Percentiles rank a stretch among this genome's conserved stretches.
Evolutionary conservation across 2,113 vertebrate genomes (phyloP).

Genomic region (Heteronetta atricapilla): DNA sequence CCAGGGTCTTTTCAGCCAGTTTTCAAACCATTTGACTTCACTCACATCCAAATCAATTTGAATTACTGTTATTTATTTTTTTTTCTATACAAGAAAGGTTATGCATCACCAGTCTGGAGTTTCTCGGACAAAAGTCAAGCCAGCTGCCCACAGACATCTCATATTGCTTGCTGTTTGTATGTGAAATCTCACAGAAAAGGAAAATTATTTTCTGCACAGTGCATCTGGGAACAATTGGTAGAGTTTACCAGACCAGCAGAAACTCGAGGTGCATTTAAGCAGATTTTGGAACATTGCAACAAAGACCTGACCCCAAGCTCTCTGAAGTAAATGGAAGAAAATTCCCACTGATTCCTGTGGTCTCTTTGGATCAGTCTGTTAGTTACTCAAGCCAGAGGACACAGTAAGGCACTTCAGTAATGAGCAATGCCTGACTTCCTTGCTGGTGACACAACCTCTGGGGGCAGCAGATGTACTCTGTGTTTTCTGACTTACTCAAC

Average conservation of each 20-base stretch:
- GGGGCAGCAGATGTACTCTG: neutral
- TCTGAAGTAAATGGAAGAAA: neutral
- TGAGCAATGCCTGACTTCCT: conserved; percentile 38
- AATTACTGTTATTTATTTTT: neutral
- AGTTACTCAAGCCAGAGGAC: neutral
- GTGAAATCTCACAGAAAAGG: conserved; percentile 17
- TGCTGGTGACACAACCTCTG: neutral
- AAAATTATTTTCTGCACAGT: conserved; percentile 16
- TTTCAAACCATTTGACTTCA: neutral
- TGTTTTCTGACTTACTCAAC: neutral
- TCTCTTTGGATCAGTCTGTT: neutral
- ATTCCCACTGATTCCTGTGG: neutral
- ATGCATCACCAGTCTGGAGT: neutral
- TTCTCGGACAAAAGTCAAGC: conserved; percentile 20
- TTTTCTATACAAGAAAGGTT: conserved; percentile 5
- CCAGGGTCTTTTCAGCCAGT: conserved; percentile 3
- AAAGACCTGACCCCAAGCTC: neutral
- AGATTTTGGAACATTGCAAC: neutral
- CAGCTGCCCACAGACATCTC: neutral
- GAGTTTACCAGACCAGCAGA: neutral
- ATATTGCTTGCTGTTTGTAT: conserved; percentile 1
- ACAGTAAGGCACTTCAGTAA: conserved; percentile 11
- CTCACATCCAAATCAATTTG: conserved; percentile 10
- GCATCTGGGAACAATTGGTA: conserved; percentile 28
- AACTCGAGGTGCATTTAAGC: neutral